phyloP scores from a whole-genome alignment of 2,888 invertebrate species.

The Frankliniella intonsa region DNA sequence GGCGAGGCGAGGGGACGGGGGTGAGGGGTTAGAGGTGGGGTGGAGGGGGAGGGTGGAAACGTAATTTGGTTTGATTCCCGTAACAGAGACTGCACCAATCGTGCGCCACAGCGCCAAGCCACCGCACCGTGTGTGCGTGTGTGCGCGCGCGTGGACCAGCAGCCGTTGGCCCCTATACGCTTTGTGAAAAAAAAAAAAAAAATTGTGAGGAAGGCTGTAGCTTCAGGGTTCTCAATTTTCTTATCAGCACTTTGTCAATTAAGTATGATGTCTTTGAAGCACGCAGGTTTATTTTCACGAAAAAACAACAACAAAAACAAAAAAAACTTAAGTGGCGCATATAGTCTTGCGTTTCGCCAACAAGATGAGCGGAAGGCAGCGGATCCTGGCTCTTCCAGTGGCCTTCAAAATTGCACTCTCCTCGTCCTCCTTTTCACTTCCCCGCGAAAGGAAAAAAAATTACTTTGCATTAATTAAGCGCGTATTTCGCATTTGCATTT shows the following conservation, averaged over 20 bases:
- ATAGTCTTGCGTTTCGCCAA: too few relatives aligned
- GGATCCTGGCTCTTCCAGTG: too few relatives aligned
- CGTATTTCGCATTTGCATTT: slow-evolving; percentile 21
- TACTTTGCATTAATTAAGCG: slow-evolving; percentile 23
- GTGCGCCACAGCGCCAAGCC: not conserved
- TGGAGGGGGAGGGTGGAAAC: not conserved
- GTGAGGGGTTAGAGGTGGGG: not conserved
- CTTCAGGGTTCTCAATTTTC: too few relatives aligned
- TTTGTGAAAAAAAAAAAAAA: too few relatives aligned
- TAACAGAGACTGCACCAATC: not conserved
- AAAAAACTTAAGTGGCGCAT: too few relatives aligned
- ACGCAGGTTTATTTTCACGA: too few relatives aligned
- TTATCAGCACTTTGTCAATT: too few relatives aligned
- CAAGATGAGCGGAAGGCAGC: too few relatives aligned
- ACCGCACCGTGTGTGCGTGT: not conserved
- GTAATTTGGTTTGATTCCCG: slow-evolving; percentile 15
- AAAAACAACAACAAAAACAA: too few relatives aligned
- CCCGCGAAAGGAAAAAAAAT: not conserved
- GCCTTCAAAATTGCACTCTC: not conserved
- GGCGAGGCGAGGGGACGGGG: too few relatives aligned
- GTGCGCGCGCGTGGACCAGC: not conserved
- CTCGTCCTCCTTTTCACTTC: not conserved
- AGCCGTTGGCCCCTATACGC: not conserved
- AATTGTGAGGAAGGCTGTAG: too few relatives aligned
- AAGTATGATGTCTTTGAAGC: too few relatives aligned